Base-by-base conservation (phyloP, 2,113 vertebrate genomes). In the Phrynocephalus versicolor region DNA sequence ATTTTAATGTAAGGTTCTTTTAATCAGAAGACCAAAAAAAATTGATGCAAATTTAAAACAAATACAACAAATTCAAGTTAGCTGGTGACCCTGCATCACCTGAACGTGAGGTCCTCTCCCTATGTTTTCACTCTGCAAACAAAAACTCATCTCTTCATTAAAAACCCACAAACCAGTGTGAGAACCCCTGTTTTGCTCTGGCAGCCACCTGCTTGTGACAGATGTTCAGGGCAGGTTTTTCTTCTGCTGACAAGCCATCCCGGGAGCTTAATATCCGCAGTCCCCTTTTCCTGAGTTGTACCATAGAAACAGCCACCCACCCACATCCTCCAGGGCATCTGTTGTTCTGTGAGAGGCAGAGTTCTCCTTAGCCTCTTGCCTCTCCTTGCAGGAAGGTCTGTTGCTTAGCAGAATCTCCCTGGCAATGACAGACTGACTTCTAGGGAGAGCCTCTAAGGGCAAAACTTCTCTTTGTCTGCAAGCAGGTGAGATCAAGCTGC, bases 221-320 rank as follows among this genome's bases (percentile, higher is more conserved):
- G 64, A 69, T 60, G 71, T 76, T 76, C 57, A 12, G 71, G 60
- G 30, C 60, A 5, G 85, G 41, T n/a, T 35, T 86, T 10, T 65
- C 45, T n/a, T 41, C 51, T 33, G 35, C 51, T 60, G 62, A 72
- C 85, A 82, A 73, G 73, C 76, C 37, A 60, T n/a, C 6, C 51
- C 3, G 1, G n/a, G 58, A 64, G 57, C 74, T 58, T 45, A 60
- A 70, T 67, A 72, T 45, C 73, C 51, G 21, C 27, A 10, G 10
- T 67, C 72, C 33, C 45, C 21, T 15, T 58, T 23, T 71, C 79
- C 41, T 1, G 27, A 45, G 74, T 60, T 74, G 70, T n/a, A 81
- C 79, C 85, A 81, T 58, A 82, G 85, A 69, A 74, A 81, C 85
- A 39, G 7, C 71, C 18, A 55, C 60, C 85, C 71, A 57, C 85